Conservation (phyloP, 2,797 vertebrate species). For the Chelmon rostratus region DNA sequence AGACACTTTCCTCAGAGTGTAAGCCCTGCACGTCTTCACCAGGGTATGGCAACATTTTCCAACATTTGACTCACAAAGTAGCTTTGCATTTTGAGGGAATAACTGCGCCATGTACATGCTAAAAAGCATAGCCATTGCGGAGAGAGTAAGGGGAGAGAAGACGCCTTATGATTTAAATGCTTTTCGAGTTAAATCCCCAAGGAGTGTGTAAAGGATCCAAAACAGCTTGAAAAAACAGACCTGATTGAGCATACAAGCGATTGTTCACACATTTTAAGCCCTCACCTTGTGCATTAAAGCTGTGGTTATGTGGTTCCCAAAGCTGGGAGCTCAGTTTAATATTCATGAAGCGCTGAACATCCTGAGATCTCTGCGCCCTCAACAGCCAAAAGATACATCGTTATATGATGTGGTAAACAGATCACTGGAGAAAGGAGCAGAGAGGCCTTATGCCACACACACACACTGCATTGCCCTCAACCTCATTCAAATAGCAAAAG, state of each 20-base stretch:
- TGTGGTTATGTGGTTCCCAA: constrained; percentile 53
- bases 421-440: constrained; percentile 15
- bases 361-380: constrained; percentile 40
- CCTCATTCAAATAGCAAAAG: constrained; percentile 21
- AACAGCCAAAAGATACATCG: constrained; percentile 43
- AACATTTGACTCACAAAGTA: constrained; percentile 70
- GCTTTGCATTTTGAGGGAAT: constrained; percentile 33
- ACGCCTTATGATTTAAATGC: constrained; percentile 36
- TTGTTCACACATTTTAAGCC: constrained; percentile 49
- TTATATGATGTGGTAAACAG: constrained; percentile 57
- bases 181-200: constrained; percentile 45
- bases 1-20: constrained; percentile 29
- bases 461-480: neutral
- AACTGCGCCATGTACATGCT: constrained; percentile 53
- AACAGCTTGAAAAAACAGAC: constrained; percentile 50
- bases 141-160: neutral
- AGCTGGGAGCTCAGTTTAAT: constrained; percentile 68
- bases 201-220: constrained; percentile 50
- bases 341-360: constrained; percentile 67
- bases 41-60: constrained; percentile 40
- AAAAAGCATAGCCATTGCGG: constrained; percentile 51
- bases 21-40: constrained; percentile 47
- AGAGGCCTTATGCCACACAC: neutral
- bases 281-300: constrained; percentile 43
- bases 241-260: constrained; percentile 28